Percentiles rank a stretch among this genome's conserved stretches.
Evolutionary conservation across 2,797 vertebrate genomes (phyloP).

Genomic region (Enteromius treurensis): DNA sequence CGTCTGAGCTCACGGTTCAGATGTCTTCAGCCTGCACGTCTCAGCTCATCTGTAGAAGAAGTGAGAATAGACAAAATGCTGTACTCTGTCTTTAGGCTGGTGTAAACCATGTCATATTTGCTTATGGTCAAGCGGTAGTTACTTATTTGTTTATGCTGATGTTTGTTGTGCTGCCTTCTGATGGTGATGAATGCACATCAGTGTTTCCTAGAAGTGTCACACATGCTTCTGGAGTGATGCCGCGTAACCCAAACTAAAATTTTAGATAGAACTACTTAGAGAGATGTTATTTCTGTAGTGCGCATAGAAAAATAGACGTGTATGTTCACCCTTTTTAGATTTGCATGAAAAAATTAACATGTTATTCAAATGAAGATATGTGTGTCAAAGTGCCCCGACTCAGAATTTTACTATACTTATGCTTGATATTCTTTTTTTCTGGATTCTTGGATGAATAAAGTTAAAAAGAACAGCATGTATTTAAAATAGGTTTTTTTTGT

Average conservation of each 20-base stretch:
- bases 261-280: background rate
- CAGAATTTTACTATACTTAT: background rate
- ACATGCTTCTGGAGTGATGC: background rate
- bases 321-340: background rate
- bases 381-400: background rate
- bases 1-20: background rate
- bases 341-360: background rate
- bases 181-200: background rate
- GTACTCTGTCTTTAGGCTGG: background rate
- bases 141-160: background rate
- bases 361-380: background rate
- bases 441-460: background rate
- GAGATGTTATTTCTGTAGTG: background rate
- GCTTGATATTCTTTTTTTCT: background rate
- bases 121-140: background rate
- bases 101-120: background rate
- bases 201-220: constrained; percentile 33
- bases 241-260: constrained; percentile 6
- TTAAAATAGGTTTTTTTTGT: background rate
- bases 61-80: background rate
- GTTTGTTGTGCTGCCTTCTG: background rate
- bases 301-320: background rate
- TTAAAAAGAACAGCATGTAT: background rate
- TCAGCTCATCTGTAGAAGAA: background rate
- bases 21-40: constrained; percentile 1